phyloP scores from a whole-genome alignment of 2,888 invertebrate genomes.

The Erynnis tages region DNA sequence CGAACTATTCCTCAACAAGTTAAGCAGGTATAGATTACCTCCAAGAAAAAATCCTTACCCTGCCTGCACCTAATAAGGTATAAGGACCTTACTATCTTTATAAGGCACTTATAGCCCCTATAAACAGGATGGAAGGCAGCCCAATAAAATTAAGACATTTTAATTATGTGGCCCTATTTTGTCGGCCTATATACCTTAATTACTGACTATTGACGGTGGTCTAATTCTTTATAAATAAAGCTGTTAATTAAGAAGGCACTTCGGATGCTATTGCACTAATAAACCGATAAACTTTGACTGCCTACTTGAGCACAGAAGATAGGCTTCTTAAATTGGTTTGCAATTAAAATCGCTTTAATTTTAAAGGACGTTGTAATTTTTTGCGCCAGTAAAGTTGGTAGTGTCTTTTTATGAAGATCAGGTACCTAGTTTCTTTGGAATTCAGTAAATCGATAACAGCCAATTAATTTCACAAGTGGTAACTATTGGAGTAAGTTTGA shows the following conservation, averaged over 20 bases:
- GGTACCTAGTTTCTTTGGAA: too few relatives aligned
- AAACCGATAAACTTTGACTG: conserved; percentile 68
- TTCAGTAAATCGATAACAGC: too few relatives aligned
- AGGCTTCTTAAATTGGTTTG: conserved; percentile 35
- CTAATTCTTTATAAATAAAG: conserved; percentile 75
- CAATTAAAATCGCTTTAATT: conserved; percentile 29
- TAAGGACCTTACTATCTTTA: conserved; percentile 47
- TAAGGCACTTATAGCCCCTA: conserved; percentile 50
- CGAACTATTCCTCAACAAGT: too few relatives aligned
- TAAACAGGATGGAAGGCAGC: conserved; percentile 58
- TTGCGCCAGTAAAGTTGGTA: background rate
- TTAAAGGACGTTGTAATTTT: conserved; percentile 2
- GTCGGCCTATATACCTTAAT: conserved; percentile 61
- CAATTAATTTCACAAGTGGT: too few relatives aligned
- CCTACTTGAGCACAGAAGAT: conserved; percentile 56
- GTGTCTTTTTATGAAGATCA: background rate
- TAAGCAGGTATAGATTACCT: background rate
- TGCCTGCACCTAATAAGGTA: conserved; percentile 29
- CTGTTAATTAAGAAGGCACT: conserved; percentile 46
- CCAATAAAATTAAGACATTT: conserved; percentile 79
- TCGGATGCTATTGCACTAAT: conserved; percentile 63
- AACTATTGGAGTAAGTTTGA: too few relatives aligned
- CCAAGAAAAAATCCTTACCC: conserved; percentile 7
- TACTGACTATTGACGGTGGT: conserved; percentile 62
- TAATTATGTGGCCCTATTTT: conserved; percentile 76